Evolutionary conservation across 2,797 vertebrate species (phyloP).

Genomic region (Poecile montanus): DNA sequence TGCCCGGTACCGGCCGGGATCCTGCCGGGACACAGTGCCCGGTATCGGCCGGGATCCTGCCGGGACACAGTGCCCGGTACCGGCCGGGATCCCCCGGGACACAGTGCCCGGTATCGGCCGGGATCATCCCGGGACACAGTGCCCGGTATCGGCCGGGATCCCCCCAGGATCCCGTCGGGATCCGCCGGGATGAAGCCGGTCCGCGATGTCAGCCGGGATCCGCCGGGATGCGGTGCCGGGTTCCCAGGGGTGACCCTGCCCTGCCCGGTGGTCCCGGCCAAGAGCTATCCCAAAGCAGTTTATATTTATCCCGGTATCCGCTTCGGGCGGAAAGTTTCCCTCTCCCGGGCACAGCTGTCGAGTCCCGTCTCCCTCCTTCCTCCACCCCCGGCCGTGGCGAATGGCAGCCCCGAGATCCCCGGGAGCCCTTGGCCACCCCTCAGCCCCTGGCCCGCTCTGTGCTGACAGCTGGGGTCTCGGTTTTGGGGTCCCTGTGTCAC

Average conservation of each 20-base stretch:
- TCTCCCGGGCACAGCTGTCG: background rate
- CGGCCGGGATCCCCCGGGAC: rapidly evolving
- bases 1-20: rapidly evolving
- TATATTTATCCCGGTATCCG: background rate
- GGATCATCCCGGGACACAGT: no score
- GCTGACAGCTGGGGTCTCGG: background rate
- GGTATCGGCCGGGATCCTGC: rapidly evolving
- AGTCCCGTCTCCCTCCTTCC: background rate
- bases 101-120: no score
- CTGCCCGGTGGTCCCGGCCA: background rate
- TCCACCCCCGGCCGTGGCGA: background rate
- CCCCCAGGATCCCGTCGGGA: no score
- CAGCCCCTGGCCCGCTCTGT: no score
- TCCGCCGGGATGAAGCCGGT: background rate
- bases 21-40: background rate
- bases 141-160: no score
- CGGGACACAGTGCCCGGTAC: no score
- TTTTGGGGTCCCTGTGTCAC: background rate
- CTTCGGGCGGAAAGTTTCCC: background rate
- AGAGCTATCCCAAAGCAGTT: background rate
- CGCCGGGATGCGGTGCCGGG: background rate
- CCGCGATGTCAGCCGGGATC: background rate
- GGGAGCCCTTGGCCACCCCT: background rate
- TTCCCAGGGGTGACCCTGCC: background rate
- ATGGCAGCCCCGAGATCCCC: background rate